A percentile compares a stretch with the other conserved stretches of the same genome.
Evolutionary conservation across 2,888 invertebrate species (phyloP).

Genomic region (Entomobrya multifasciata): DNA sequence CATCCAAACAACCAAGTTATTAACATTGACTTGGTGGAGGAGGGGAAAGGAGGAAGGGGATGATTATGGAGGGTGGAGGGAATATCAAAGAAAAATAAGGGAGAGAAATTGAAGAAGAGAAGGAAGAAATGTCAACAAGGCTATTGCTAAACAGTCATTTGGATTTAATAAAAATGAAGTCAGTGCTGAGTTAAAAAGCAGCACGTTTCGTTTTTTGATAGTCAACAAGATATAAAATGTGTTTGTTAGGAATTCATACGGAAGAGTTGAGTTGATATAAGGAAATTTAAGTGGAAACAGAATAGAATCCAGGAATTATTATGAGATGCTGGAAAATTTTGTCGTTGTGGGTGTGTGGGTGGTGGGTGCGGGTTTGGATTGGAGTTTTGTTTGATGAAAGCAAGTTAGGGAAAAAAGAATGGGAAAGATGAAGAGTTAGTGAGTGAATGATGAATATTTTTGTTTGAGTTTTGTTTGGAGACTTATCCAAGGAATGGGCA

Average conservation of each 20-base stretch:
- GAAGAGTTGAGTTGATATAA: neutral
- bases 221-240: slow-evolving; percentile 22
- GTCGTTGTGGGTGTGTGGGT: neutral
- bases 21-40: neutral
- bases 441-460: neutral
- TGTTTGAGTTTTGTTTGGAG: slow-evolving; percentile 17
- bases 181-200: slow-evolving; percentile 7
- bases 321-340: neutral
- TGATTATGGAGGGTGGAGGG: neutral
- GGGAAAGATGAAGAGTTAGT: neutral
- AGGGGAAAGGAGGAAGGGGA: neutral
- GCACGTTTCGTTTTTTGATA: slow-evolving; percentile 24
- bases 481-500: too few relatives aligned
- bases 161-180: slow-evolving; percentile 55
- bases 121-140: slow-evolving; percentile 42
- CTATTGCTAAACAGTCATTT: slow-evolving; percentile 25
- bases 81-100: neutral
- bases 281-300: neutral
- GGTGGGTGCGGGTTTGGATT: neutral
- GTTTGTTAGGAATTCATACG: neutral
- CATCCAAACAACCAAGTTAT: slow-evolving; percentile 57
- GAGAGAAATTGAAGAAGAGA: neutral
- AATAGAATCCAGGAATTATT: neutral
- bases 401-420: neutral
- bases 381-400: too few relatives aligned